These are phyloP conservation scores for Rotaria socialis DNA, from an alignment of 2,888 invertebrate genomes.

Conservation along the genomic window DNA sequence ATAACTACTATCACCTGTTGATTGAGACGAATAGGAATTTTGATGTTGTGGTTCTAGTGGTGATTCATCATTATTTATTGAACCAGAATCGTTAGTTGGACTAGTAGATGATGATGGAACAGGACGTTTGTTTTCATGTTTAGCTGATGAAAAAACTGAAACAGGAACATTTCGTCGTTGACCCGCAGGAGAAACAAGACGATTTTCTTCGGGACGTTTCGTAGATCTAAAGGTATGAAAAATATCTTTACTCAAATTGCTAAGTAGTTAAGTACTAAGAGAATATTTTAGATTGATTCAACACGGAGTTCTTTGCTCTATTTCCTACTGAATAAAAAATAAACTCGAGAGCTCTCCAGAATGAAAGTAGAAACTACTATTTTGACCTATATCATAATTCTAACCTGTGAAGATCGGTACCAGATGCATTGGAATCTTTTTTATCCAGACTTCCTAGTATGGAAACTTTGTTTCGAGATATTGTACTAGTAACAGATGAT, in stretches of 20 bases:
- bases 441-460: background rate
- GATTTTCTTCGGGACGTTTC: background rate
- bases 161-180: conserved; percentile 7
- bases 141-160: conserved; percentile 28
- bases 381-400: background rate
- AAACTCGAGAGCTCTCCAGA: no score
- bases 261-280: no score
- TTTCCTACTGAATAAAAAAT: no score
- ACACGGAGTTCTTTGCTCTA: no score
- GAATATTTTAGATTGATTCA: no score
- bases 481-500: background rate
- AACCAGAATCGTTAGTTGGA: background rate
- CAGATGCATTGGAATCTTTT: conserved; percentile 12
- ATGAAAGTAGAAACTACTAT: no score
- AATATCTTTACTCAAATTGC: background rate
- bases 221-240: background rate
- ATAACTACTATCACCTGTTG: background rate
- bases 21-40: background rate
- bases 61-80: background rate
- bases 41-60: background rate
- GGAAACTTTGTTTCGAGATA: background rate
- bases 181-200: background rate
- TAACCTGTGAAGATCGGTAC: background rate
- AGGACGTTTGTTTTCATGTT: conserved; percentile 5
- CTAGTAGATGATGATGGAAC: background rate